Evolutionary conservation across 2,113 vertebrate genomes (phyloP), one percentile per base, ranked within the genome.

Genomic region (Istiophorus platypterus): DNA sequence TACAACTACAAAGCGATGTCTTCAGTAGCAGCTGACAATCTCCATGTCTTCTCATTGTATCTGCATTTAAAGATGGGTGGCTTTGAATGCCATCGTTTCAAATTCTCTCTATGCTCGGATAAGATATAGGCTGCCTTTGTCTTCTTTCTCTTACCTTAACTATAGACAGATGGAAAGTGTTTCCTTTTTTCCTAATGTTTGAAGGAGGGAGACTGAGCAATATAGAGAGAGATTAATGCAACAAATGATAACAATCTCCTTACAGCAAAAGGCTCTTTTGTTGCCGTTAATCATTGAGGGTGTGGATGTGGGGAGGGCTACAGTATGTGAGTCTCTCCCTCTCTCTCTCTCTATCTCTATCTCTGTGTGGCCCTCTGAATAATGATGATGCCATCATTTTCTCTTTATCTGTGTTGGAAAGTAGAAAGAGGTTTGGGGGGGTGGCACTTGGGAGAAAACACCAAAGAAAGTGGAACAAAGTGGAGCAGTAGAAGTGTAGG

Each of bases 171-270:
- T 11, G 6, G 20, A 51, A 78, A 70, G 56, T 73, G 73, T 74
- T 77, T 88, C 54, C 31, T 85, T 45, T 62, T 83, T 69, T 4
- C 34, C 5, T 27, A 62, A 63, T 76, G 84, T 83, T 78, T 82
- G 77, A 83, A 58, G 42, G 56, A 57, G 79, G 18, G 42, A 76
- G 76, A 61, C 47, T 24, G 65, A 27, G 52, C 39, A 66, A 76
- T 15, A 68, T 58, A 83, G 63, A 73, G 75, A 77, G 75, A 84
- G 86, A 93, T 92, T 89, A 90, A 91, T 80, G 86, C 79, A 82
- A 85, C 65, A 88, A 67, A 85, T 86, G 88, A 94, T 93, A 85
- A 90, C 80, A 84, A 88, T 93, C 90, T 90, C 67, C 71, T 64
- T 76, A 88, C 74, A 91, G 81, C 56, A 85, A 88, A 88, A 87